Evolutionary conservation across 2,113 vertebrate genomes (phyloP), one percentile per base, ranked within the genome.

Genomic region (Malaclemys terrapin): DNA sequence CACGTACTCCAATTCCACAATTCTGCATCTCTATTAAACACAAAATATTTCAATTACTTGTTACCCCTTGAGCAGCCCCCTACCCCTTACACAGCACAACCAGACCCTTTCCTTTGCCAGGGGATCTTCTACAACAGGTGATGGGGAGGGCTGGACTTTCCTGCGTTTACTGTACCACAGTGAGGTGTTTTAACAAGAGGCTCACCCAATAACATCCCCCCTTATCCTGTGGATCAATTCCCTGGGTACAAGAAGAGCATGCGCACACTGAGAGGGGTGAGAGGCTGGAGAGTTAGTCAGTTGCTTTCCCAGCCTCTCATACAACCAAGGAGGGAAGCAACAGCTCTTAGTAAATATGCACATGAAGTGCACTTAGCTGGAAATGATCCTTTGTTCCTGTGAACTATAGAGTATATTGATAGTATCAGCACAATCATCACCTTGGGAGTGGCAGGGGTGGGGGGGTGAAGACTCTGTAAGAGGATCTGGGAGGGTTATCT

Each of bases 361-460:
- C 12, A n/a, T 22, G 57, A 1, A 49, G 24, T 19, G 85, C 10
- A 38, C 2, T 2, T 76, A 24, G 38, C 42, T 20, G 80, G 56
- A 84, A 84, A 49, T 13, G 42, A 75, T 24, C n/a, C 54, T 84
- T 27, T 83, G 78, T 50, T 6, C 47, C 1, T 38, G 11, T 27
- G 59, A 38, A 14, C 42, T 80, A 57, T n/a, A 27, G 62, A 54
- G 14, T 1, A 29, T 11, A 22, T 72, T 80, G n/a, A 85, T n/a
- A 83, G 1, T 4, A 56, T 14, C 75, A 59, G 3, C 17, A 4
- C 52, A 8, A 38, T 42, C 82, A 47, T 12, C 80, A 14, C 72
- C 29, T 53, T 6, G 45, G 8, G 47, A 2, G 1, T 5, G 27
- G 59, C 1, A 1, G 91, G 25, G 57, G 5, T 13, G 5, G 81